Conservation (phyloP, 2,797 vertebrate genomes). For the Enteromius afrohamiltoni region DNA sequence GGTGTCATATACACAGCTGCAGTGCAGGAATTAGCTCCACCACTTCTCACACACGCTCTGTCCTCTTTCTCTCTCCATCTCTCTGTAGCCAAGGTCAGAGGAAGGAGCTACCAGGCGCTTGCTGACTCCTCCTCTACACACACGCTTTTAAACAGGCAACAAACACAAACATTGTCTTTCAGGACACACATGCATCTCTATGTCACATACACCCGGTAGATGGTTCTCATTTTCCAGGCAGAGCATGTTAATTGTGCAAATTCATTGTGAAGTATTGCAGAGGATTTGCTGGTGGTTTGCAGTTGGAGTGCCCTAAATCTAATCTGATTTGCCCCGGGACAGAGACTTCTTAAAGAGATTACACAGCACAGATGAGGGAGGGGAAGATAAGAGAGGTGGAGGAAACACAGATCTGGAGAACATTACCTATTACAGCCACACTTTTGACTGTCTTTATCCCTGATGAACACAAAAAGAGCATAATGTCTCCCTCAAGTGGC, state of each 20-base stretch:
- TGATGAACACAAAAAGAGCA: background rate
- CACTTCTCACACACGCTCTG: conserved; percentile 40
- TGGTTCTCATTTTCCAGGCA: background rate
- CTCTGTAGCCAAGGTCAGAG: conserved; percentile 61
- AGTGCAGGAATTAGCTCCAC: conserved; percentile 57
- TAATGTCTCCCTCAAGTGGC: conserved; percentile 52
- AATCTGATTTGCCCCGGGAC: conserved; percentile 44
- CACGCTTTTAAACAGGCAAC: conserved; percentile 26
- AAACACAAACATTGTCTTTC: conserved; percentile 44
- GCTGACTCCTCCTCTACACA: conserved; percentile 56
- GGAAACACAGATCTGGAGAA: conserved; percentile 33
- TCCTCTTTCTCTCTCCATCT: conserved; percentile 54
- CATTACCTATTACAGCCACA: conserved; percentile 11
- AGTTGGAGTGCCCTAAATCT: conserved; percentile 20
- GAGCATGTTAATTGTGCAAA: background rate
- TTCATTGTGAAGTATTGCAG: background rate
- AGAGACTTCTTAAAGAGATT: conserved; percentile 49
- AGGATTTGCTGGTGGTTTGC: background rate
- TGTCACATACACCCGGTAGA: background rate
- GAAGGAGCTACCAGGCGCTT: conserved; percentile 57
- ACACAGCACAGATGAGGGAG: background rate
- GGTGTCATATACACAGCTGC: conserved; percentile 46
- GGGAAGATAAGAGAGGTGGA: conserved; percentile 51
- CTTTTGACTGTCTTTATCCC: conserved; percentile 6
- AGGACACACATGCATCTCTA: background rate